Percentiles rank a stretch among this genome's conserved stretches.
Conservation (phyloP, 2,888 invertebrate species). For the Orgyia antiqua region DNA sequence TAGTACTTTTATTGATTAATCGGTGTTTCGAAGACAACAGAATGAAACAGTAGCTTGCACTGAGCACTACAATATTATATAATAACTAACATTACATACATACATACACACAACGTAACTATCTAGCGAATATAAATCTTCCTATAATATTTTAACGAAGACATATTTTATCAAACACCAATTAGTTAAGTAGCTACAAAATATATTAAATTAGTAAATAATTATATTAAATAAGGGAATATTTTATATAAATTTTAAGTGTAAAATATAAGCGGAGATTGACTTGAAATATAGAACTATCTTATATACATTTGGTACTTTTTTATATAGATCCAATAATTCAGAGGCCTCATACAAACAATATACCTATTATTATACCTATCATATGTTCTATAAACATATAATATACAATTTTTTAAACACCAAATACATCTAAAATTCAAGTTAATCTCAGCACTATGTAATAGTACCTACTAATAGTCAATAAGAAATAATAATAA, state of each 20-base stretch:
- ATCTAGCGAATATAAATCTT: constrained; percentile 27
- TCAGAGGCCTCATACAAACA: constrained; percentile 4
- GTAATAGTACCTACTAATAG: constrained; percentile 16
- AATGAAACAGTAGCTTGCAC: constrained; percentile 16
- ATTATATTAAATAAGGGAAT: constrained; percentile 25
- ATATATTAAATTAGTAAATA: constrained; percentile 35
- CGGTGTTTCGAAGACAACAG: constrained; percentile 10
- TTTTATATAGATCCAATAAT: neutral
- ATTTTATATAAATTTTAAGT: constrained; percentile 40
- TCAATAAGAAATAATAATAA: constrained; percentile 26
- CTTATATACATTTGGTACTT: neutral
- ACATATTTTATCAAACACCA: constrained; percentile 69
- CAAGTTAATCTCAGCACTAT: constrained; percentile 1
- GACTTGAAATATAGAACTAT: constrained; percentile 6
- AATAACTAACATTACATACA: constrained; percentile 11
- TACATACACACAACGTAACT: constrained; percentile 19
- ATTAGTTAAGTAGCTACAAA: constrained; percentile 61
- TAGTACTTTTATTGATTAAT: constrained; percentile 8
- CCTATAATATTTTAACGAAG: constrained; percentile 40
- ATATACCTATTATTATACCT: too few relatives aligned
- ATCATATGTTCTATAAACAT: too few relatives aligned
- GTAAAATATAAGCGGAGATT: constrained; percentile 12
- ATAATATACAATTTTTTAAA: too few relatives aligned
- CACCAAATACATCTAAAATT: too few relatives aligned
- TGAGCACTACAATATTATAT: constrained; percentile 6